A percentile compares a stretch with the other conserved stretches of the same genome.
phyloP scores from a whole-genome alignment of 2,797 vertebrate genomes.

The Falco columbarius region DNA sequence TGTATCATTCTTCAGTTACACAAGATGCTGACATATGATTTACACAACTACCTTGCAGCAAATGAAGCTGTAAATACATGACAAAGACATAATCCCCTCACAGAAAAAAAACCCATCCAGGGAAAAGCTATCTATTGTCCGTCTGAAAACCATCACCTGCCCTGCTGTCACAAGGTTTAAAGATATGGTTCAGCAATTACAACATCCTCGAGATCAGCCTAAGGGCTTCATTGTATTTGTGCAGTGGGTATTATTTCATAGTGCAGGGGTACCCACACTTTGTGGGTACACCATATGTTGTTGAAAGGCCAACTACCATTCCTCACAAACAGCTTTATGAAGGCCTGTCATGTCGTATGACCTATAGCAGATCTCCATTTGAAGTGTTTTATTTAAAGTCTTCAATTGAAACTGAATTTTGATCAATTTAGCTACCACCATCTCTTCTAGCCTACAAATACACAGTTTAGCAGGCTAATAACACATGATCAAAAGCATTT shows the following conservation, averaged over 20 bases:
- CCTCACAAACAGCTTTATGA: background rate
- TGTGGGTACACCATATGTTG: rapidly evolving
- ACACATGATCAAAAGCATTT: background rate
- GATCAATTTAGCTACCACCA: background rate
- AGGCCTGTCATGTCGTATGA: background rate
- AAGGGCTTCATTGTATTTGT: background rate
- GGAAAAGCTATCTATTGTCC: background rate
- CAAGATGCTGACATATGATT: background rate
- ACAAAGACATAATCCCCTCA: background rate
- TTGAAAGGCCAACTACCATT: background rate
- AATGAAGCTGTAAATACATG: background rate
- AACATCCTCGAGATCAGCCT: background rate
- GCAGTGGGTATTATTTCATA: background rate
- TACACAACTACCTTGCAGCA: background rate
- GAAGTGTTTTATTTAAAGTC: background rate
- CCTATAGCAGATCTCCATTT: background rate
- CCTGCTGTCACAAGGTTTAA: background rate
- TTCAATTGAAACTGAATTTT: background rate
- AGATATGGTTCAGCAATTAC: background rate
- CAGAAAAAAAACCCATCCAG: background rate
- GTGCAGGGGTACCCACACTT: background rate
- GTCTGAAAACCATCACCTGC: background rate
- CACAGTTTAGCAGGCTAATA: background rate
- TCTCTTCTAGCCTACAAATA: background rate
- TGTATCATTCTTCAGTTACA: background rate